These are phyloP conservation scores for Aplocera efformata DNA, from an alignment of 2,888 invertebrate genomes.

Conservation along the genomic window DNA sequence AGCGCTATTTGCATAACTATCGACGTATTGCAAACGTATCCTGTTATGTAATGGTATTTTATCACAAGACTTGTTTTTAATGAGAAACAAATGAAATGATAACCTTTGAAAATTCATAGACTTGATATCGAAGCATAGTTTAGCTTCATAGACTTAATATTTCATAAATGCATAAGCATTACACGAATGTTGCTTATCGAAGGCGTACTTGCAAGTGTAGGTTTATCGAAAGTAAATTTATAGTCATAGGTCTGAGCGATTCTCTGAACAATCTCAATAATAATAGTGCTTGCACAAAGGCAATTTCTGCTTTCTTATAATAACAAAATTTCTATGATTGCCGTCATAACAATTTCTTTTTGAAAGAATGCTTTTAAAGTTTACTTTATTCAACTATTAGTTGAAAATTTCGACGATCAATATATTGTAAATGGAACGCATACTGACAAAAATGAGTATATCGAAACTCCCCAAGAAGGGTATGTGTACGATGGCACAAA, in stretches of 20 bases:
- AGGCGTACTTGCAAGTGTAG: no score
- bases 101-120: conserved; percentile 9
- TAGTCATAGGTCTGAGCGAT: conserved; percentile 7
- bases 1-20: conserved; percentile 17
- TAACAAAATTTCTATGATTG: conserved; percentile 15
- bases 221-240: conserved; percentile 11
- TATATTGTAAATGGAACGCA: conserved; percentile 5
- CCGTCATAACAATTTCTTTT: conserved; percentile 8
- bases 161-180: background rate
- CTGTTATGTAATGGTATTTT: conserved; percentile 20
- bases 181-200: conserved; percentile 4
- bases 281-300: conserved; percentile 18
- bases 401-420: background rate
- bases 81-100: conserved; percentile 1
- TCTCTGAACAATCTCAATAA: conserved; percentile 17
- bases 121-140: background rate
- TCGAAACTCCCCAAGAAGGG: conserved; percentile 18
- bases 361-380: conserved; percentile 5
- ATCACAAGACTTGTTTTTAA: conserved; percentile 14
- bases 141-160: conserved; percentile 5
- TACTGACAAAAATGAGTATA: conserved; percentile 3
- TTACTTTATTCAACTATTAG: conserved; percentile 1
- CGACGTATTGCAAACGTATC: conserved; percentile 23
- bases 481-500: conserved; percentile 11
- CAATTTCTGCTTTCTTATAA: conserved; percentile 21